These are phyloP conservation scores for Acanthoscelides obtectus DNA, from an alignment of 2,888 invertebrate species.

Conservation along the genomic window DNA sequence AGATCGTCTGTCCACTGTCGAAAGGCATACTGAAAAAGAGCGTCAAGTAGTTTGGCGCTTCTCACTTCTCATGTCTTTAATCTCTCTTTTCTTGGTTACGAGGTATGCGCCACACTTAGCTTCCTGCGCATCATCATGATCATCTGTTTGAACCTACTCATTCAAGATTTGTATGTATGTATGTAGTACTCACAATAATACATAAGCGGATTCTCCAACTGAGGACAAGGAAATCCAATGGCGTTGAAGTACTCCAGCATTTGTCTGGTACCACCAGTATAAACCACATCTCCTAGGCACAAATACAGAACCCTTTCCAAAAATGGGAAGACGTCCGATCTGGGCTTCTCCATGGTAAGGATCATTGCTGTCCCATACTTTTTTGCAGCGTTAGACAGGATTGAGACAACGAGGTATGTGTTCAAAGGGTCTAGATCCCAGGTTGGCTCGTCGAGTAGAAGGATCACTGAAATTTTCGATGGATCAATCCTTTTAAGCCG, in stretches of 20 bases:
- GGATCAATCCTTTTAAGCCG: too few relatives aligned
- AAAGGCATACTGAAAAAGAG: constrained; percentile 62
- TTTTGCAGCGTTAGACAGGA: constrained; percentile 83
- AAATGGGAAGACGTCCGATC: constrained; percentile 93
- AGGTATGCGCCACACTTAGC: too few relatives aligned
- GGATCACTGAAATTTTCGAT: constrained; percentile 59
- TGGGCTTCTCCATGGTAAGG: constrained; percentile 87
- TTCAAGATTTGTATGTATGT: too few relatives aligned
- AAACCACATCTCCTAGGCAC: constrained; percentile 87
- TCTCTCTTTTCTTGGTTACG: too few relatives aligned
- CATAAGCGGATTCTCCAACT: constrained; percentile 96
- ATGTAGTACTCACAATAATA: constrained; percentile 79
- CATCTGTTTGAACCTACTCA: too few relatives aligned
- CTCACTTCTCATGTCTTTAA: too few relatives aligned
- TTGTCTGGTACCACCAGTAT: constrained; percentile 85
- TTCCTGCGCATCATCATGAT: too few relatives aligned
- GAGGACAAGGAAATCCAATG: constrained; percentile 95
- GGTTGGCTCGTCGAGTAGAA: constrained; percentile 90
- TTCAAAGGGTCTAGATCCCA: constrained; percentile 92
- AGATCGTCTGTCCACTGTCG: constrained; percentile 74
- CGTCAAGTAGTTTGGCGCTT: too few relatives aligned
- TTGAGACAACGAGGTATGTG: constrained; percentile 91
- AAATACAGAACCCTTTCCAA: constrained; percentile 87
- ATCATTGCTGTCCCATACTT: constrained; percentile 88
- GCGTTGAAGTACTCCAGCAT: constrained; percentile 93